Conservation (phyloP, 30 jellyfish, hydroid and myxozoan species). For the Hydractinia echinata region DNA sequence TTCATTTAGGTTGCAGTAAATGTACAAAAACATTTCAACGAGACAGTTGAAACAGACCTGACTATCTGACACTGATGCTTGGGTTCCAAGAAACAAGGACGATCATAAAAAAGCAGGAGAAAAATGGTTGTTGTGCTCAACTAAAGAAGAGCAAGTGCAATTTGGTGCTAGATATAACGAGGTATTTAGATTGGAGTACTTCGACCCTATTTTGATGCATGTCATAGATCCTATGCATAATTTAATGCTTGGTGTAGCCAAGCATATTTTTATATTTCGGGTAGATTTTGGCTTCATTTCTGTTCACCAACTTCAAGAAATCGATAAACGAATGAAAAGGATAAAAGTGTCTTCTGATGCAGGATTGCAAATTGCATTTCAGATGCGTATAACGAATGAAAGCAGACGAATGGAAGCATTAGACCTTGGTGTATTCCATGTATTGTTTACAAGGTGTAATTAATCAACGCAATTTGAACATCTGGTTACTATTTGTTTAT, state of each 20-base stretch:
- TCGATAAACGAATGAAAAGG: background rate
- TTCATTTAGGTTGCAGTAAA: conserved; percentile 12
- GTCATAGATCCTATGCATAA: conserved; percentile 15
- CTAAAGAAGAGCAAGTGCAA: too few relatives aligned
- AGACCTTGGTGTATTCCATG: conserved; percentile 8
- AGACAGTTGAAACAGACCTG: background rate
- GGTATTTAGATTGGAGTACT: background rate
- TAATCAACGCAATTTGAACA: background rate
- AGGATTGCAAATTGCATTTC: background rate
- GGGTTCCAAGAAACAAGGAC: background rate
- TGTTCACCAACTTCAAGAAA: background rate
- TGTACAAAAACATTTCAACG: background rate
- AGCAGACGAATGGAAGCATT: conserved; percentile 12
- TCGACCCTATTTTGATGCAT: conserved; percentile 8
- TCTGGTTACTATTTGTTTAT: background rate
- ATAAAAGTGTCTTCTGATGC: background rate
- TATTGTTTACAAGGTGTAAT: background rate
- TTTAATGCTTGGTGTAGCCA: conserved; percentile 2
- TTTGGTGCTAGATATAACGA: too few relatives aligned
- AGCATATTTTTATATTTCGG: background rate
- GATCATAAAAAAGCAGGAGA: background rate
- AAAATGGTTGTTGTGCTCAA: too few relatives aligned
- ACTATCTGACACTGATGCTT: background rate
- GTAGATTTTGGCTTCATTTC: background rate
- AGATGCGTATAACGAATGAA: background rate